Evolutionary conservation across 2,797 vertebrate species (phyloP), one percentile per base, ranked within the genome.

Genomic region (Aratinga solstitialis): DNA sequence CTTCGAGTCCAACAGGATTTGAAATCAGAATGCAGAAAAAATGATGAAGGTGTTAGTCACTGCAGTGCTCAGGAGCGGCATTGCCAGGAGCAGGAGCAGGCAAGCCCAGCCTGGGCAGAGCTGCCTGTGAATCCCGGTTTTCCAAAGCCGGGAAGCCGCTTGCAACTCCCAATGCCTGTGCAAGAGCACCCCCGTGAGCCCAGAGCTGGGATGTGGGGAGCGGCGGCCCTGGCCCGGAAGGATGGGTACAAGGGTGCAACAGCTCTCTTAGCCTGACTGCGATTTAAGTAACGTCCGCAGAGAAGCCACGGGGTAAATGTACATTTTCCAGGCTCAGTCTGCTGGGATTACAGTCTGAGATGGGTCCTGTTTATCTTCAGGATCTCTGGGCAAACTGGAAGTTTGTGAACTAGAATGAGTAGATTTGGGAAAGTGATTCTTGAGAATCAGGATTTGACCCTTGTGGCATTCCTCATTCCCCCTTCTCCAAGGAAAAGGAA

Each of bases 181-280:
- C 90, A 91, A 95, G 95, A 90, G 94, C 96, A 78, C 97, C 97
- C 96, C 81, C 97, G 53, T 95, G 94, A 94, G 97, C 86, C 76
- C 93, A 21, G 66, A 72, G 67, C 75, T 13, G 22, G 1, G 36
- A 29, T 1, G 48, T 13, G 81, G 85, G 83, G 50, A 53, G 22
- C 72, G 5, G 26, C 32, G 14, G 4, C 8, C 4, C 17, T 19
- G 26, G 32, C 22, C 30, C 3, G 11, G 11, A 26, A n/a, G 21
- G 13, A 5, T 45, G 2, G 19, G 43, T 7, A 9, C 26, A 12
- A 12, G 71, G 29, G 43, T 1, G 5, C 23, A 40, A 9, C 68
- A 1, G 4, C 47, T 6, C 77, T 2, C 21, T 2, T 20, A 11
- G 10, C 3, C 21, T 2, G 26, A 7, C 76, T 32, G 51, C n/a